Evolutionary conservation across 23 tunicate genomes (phyloP).

Genomic region (Botrylloides violaceus): DNA sequence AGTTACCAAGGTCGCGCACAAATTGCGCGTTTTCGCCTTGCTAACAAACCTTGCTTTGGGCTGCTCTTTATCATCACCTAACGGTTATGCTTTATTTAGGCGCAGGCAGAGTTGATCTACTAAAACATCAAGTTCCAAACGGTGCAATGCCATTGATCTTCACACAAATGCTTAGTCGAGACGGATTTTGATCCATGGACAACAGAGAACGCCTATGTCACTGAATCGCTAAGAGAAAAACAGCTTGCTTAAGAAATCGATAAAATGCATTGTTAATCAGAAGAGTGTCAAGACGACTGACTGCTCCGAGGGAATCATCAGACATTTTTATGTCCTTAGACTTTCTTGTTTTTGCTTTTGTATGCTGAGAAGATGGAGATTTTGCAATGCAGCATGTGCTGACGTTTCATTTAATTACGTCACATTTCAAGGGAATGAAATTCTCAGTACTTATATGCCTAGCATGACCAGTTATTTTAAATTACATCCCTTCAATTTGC

Average conservation of each 20-base stretch:
- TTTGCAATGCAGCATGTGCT: too few relatives aligned
- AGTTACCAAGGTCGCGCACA: too few relatives aligned
- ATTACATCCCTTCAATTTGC: background rate
- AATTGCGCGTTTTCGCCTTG: too few relatives aligned
- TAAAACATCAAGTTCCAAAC: slow-evolving; percentile 31
- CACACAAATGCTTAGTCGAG: slow-evolving; percentile 45
- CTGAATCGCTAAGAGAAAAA: background rate
- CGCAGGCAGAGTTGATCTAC: slow-evolving; percentile 26
- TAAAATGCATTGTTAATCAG: too few relatives aligned
- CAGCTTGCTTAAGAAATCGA: too few relatives aligned
- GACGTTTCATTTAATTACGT: too few relatives aligned
- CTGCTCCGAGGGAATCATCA: too few relatives aligned
- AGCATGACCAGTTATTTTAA: background rate
- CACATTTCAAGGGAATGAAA: background rate
- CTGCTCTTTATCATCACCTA: background rate
- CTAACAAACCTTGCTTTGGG: too few relatives aligned
- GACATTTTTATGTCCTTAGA: too few relatives aligned
- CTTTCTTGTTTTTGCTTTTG: too few relatives aligned
- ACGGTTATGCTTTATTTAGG: slow-evolving; percentile 20
- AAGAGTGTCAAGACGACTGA: too few relatives aligned
- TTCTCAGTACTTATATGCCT: slow-evolving; percentile 1
- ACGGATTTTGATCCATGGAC: slow-evolving; percentile 8
- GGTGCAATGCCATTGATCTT: slow-evolving; percentile 45
- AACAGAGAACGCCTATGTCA: background rate
- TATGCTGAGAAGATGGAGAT: too few relatives aligned